phyloP scores from a whole-genome alignment of 2,888 invertebrate genomes.

The Yponomeuta evonymella region DNA sequence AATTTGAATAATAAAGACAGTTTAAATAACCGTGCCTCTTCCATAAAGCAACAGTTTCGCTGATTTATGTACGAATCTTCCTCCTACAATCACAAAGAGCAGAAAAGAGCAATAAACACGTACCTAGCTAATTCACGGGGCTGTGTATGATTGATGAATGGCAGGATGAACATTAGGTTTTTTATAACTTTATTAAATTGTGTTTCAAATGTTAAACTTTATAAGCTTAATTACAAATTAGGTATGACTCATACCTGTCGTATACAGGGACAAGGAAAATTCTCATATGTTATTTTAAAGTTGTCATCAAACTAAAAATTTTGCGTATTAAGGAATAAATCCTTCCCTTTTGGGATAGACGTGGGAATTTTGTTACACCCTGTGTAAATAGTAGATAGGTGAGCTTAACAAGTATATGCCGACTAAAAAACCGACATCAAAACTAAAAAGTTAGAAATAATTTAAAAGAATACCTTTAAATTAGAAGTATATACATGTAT shows the following conservation, averaged over 20 bases:
- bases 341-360: too few species aligned
- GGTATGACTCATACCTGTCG: neutral
- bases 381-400: neutral
- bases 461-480: too few species aligned
- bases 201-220: neutral
- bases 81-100: neutral
- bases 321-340: too few species aligned
- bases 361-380: too few species aligned
- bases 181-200: neutral
- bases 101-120: neutral
- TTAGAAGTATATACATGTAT: too few species aligned
- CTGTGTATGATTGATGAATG: neutral
- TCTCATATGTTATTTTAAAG: too few species aligned
- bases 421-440: too few species aligned
- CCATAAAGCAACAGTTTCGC: constrained; percentile 10
- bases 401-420: neutral
- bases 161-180: neutral
- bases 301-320: too few species aligned
- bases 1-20: constrained; percentile 21
- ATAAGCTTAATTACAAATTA: neutral
- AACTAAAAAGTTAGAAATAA: too few species aligned
- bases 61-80: neutral
- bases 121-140: neutral
- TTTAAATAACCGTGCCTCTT: constrained; percentile 14
- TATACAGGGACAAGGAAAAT: too few species aligned